Percentiles rank a stretch among this genome's conserved stretches.
These are phyloP conservation scores for Tipula helvola DNA, from an alignment of 2,888 invertebrate genomes.

Conservation along the genomic window DNA sequence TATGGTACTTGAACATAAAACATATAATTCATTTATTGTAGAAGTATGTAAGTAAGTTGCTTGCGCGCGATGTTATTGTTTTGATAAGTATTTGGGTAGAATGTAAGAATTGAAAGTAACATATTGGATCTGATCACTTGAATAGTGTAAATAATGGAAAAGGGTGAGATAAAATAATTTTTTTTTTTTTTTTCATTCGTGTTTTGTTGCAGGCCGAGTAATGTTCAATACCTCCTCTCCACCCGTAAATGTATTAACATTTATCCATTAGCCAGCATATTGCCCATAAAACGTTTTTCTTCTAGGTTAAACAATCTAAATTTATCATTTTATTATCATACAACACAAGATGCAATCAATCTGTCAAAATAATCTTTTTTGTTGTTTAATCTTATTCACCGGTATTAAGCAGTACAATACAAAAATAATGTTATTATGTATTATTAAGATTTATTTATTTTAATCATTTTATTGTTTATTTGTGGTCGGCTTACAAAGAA, in stretches of 20 bases:
- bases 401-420: neutral
- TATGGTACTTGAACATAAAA: neutral
- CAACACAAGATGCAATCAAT: neutral
- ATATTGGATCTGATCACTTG: neutral
- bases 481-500: neutral
- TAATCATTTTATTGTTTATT: neutral
- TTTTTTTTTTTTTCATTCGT: neutral
- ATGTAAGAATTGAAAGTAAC: neutral
- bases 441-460: neutral
- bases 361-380: neutral
- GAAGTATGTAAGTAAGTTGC: neutral
- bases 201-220: neutral
- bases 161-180: neutral
- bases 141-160: neutral
- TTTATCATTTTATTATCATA: neutral
- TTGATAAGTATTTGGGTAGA: neutral
- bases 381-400: neutral
- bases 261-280: neutral
- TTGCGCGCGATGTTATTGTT: neutral
- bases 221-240: no score
- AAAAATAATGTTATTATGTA: neutral
- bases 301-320: neutral
- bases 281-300: neutral
- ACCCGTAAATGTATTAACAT: no score
- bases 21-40: neutral